Base-by-base conservation (phyloP, 2,888 invertebrate genomes). In the Folsomia manolachei region DNA sequence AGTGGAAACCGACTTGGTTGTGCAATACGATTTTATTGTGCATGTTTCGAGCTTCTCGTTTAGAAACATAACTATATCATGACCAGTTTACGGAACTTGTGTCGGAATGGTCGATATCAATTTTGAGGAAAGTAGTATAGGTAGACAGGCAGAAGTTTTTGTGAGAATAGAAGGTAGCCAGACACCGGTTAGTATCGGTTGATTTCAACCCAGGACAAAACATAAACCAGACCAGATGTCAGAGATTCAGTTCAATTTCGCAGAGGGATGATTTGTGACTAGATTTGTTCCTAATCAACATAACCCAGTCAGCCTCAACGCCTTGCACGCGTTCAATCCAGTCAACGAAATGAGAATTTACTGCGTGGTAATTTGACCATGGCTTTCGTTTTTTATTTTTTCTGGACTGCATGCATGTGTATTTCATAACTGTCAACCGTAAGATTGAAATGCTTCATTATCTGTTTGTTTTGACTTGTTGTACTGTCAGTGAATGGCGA, bases 221-320 rank as follows among this genome's bases (percentile, higher is more conserved):
- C n/a, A n/a, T n/a, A n/a, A n/a, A n/a, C n/a, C n/a, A 56, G 21
- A 56, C 56, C 18, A 56, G 56, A 56, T 56, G 56, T 14, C 56
- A 56, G 56, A n/a, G 56, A 14, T 56, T 14, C 56, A 56, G 56
- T 56, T 56, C 56, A 56, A 56, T 56, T 56, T n/a, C 56, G n/a
- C 56, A 7, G 56, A 21, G 56, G 21, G 56, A 56, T 56, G 56
- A 56, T 56, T 56, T 56, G 56, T 56, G 7, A 56, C 56, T 56
- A 19, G 56, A 56, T 56, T 56, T 56, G 7, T 39, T 56, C n/a
- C 56, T 56, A 56, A 56, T 56, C 56, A 56, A 19, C 56, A 14
- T 56, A 14, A 7, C 56, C 7, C 56, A 7, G n/a, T 19, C 56
- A 56, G 4, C n/a, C n/a, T 21, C 51, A 9, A 51, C 9, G 51